Evolutionary conservation across 2,888 invertebrate genomes (phyloP).

Genomic region (Dexiosoma caninum): DNA sequence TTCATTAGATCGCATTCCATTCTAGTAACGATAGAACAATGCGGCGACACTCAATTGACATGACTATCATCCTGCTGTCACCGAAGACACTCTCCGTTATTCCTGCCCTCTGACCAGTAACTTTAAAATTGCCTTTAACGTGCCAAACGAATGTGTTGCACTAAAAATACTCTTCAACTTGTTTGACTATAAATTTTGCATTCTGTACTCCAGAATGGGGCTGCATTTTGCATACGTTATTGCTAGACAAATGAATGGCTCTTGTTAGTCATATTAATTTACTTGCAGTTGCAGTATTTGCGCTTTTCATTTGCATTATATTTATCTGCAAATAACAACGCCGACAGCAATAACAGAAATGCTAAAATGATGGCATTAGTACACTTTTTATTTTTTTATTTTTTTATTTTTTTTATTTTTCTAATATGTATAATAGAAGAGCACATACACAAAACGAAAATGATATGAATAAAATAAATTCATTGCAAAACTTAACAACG

Average conservation of each 20-base stretch:
- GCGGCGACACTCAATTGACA: too few relatives aligned
- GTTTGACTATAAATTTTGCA: too few relatives aligned
- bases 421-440: not conserved
- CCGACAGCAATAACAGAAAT: not conserved
- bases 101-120: too few relatives aligned
- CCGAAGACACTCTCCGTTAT: too few relatives aligned
- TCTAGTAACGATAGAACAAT: too few relatives aligned
- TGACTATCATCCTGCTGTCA: too few relatives aligned
- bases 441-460: not conserved
- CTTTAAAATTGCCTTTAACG: too few relatives aligned
- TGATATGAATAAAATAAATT: constrained; percentile 1
- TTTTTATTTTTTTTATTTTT: too few relatives aligned
- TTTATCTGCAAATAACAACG: constrained; percentile 12
- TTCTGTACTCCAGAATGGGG: not conserved
- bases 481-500: constrained; percentile 14
- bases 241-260: not conserved
- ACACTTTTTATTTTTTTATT: not conserved
- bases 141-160: too few relatives aligned
- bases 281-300: not conserved
- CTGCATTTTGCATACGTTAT: not conserved
- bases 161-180: too few relatives aligned
- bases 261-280: constrained; percentile 9
- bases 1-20: too few relatives aligned
- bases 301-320: not conserved
- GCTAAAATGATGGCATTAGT: not conserved